Evolutionary conservation across 2,888 invertebrate genomes (phyloP), one percentile per base, ranked within the genome.

Genomic region (Drosophila formosana): DNA sequence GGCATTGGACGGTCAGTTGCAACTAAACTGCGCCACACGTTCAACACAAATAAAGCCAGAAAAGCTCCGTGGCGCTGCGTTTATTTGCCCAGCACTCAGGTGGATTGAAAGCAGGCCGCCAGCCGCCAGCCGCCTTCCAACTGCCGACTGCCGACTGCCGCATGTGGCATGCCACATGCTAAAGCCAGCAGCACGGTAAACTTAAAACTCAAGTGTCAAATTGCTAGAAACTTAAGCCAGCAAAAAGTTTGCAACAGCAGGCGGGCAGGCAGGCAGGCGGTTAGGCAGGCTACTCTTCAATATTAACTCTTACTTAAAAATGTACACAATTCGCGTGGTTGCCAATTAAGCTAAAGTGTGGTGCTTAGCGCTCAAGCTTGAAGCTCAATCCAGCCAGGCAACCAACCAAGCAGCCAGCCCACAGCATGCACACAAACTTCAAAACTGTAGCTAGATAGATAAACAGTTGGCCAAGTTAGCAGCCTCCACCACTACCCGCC

Each of bases 231-330:
- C 69, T 73, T 57, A 47, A 80, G 69, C 52, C 39, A 43, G 32
- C 34, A 34, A 13, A 64, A 56, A 74, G 46, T 66, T 61, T 34
- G 28, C 23, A 58, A 11, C 32, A 47, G 61, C 1, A 18, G 18
- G 18, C 18, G 2, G 18, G 18, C 18, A 18, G 18, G 18, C 18
- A 18, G 1, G 18, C 18, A 18, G 18, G 18, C 18, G 1, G 18
- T 18, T 18, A 18, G 18, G 18, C 18, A 18, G 18, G 18, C 74
- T 64, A 57, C 65, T 69, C 69, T 79, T 77, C 70, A 84, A 88
- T 84, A 74, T 84, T 85, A 88, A 84, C 84, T 88, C 80, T 84
- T 84, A 88, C 84, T 84, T 79, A 82, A 83, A 83, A 83, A 76
- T 87, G 87, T 74, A 87, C 83, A 83, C 84, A 83, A 70, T 52